Percentiles rank a stretch among this genome's conserved stretches.
These are phyloP conservation scores for Salminus brasiliensis DNA, from an alignment of 2,113 vertebrate genomes.

Conservation along the genomic window DNA sequence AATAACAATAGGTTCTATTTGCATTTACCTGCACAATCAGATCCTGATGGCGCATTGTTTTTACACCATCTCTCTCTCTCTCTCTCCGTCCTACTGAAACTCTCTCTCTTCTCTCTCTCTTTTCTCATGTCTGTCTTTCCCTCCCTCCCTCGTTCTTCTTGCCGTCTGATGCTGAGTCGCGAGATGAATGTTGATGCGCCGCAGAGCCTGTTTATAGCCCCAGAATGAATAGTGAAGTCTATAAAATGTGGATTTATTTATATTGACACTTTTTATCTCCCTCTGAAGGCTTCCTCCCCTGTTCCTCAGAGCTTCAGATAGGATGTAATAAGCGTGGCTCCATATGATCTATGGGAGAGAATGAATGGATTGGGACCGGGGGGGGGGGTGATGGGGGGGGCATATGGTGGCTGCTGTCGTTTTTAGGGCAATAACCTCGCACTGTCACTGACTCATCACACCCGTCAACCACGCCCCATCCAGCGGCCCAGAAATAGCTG, in stretches of 20 bases:
- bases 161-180: background rate
- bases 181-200: background rate
- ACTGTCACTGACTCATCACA: background rate
- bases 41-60: background rate
- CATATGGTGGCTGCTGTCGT: background rate
- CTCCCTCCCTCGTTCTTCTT: background rate
- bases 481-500: background rate
- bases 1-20: slow-evolving; percentile 48
- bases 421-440: background rate
- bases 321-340: background rate
- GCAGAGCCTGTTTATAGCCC: slow-evolving; percentile 4
- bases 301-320: background rate
- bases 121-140: background rate
- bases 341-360: slow-evolving; percentile 1
- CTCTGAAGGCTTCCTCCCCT: background rate
- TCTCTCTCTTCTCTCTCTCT: background rate
- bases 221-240: background rate
- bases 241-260: background rate
- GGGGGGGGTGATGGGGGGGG: background rate
- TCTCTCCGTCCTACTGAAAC: background rate
- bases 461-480: background rate
- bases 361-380: background rate
- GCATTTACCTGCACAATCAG: slow-evolving; percentile 31
- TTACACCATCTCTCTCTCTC: background rate
- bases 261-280: slow-evolving; percentile 8